Conservation (phyloP, 37 sponge, comb jelly and placozoan genomes). For the Ephydatia muelleri region DNA sequence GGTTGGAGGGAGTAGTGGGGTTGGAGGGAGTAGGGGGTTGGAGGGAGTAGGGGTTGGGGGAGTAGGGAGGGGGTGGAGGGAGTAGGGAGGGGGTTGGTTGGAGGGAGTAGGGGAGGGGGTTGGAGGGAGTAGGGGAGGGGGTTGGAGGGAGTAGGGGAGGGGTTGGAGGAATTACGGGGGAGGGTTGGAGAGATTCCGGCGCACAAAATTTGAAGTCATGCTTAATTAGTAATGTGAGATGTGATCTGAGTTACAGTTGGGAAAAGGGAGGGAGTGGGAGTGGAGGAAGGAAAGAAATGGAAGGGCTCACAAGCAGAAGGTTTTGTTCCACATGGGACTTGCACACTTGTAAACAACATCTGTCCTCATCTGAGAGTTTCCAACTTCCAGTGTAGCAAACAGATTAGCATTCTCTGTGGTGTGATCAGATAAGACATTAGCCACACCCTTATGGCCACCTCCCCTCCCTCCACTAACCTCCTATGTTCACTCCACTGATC, state of each 20-base stretch:
- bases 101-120: too few relatives aligned
- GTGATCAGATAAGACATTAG: neutral
- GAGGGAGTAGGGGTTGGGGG: too few relatives aligned
- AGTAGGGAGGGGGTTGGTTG: neutral
- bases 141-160: too few relatives aligned
- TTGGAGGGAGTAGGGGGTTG: too few relatives aligned
- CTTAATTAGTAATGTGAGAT: too few relatives aligned
- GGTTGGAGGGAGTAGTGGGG: too few relatives aligned
- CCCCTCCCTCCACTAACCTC: conserved; percentile 6
- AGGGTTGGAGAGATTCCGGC: too few relatives aligned
- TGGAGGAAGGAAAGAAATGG: neutral
- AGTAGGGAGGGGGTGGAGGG: neutral
- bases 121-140: too few relatives aligned
- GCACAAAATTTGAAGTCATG: too few relatives aligned
- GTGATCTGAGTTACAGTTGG: too few relatives aligned
- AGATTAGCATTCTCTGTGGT: conserved; percentile 55
- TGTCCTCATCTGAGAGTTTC: conserved; percentile 71
- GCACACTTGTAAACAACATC: conserved; percentile 56
- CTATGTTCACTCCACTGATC: neutral
- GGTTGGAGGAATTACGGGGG: too few relatives aligned
- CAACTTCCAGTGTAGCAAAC: conserved; percentile 80
- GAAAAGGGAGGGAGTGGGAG: too few relatives aligned
- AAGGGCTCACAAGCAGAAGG: conserved; percentile 76
- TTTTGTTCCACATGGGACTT: conserved; percentile 84
- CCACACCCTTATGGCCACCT: neutral